A percentile compares a stretch with the other conserved stretches of the same genome.
Conservation (phyloP, 2,888 invertebrate genomes). For the Rhodophaea formosa region DNA sequence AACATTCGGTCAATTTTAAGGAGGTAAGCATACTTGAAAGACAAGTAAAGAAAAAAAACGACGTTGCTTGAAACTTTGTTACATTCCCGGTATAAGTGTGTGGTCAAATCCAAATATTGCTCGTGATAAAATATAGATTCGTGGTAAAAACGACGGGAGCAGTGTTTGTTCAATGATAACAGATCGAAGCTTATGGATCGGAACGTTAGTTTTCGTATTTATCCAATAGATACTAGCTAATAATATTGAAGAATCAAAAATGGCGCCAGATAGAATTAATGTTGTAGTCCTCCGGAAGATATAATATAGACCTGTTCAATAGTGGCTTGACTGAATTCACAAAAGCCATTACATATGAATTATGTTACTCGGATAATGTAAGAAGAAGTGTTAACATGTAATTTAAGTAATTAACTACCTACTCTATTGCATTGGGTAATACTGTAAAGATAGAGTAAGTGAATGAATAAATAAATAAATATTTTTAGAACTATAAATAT, state of each 20-base stretch:
- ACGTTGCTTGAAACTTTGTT: not conserved
- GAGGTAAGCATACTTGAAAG: not conserved
- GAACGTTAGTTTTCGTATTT: conserved; percentile 31
- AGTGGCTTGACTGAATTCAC: no score
- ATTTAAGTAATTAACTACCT: no score
- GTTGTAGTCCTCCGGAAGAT: not conserved
- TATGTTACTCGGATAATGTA: no score
- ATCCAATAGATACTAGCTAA: conserved; percentile 38
- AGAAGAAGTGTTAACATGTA: no score
- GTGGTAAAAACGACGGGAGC: conserved; percentile 30
- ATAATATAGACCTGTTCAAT: not conserved
- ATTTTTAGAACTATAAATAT: no score
- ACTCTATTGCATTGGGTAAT: no score
- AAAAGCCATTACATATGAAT: no score
- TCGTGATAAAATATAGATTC: conserved; percentile 22
- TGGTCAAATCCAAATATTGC: conserved; percentile 21
- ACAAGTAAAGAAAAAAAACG: not conserved
- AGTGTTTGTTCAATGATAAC: conserved; percentile 30
- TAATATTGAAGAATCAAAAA: conserved; percentile 49
- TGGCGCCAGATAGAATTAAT: conserved; percentile 33
- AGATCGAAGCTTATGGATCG: conserved; percentile 28
- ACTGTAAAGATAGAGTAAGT: no score
- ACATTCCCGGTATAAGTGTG: not conserved
- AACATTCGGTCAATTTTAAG: no score
- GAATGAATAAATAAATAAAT: no score